A percentile compares a stretch with the other conserved stretches of the same genome.
phyloP scores from a whole-genome alignment of 2,797 vertebrate species.

The Phoeniculus purpureus region DNA sequence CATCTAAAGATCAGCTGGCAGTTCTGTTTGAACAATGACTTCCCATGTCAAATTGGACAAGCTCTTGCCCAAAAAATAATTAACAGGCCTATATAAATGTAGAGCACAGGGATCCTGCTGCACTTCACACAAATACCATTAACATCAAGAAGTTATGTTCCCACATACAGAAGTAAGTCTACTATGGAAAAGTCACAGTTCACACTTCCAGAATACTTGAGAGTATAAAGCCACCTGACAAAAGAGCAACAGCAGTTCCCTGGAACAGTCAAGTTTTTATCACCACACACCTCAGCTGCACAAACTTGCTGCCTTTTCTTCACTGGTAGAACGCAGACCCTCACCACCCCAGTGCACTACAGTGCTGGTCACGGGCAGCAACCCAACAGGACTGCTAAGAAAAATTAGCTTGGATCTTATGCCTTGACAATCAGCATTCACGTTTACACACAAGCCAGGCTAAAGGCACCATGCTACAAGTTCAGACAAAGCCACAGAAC shows the following conservation, averaged over 20 bases:
- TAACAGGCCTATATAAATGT: background rate
- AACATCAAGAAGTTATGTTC: background rate
- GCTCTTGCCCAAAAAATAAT: background rate
- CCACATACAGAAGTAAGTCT: background rate
- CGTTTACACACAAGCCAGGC: background rate
- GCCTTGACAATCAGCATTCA: background rate
- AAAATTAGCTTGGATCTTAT: background rate
- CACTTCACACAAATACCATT: background rate
- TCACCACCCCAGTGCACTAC: fast-evolving
- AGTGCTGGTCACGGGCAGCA: fast-evolving
- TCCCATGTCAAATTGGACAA: background rate
- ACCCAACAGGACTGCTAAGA: background rate
- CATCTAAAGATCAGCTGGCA: background rate
- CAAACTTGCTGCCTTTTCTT: background rate
- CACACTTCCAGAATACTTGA: background rate
- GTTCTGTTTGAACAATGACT: background rate
- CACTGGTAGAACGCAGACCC: background rate
- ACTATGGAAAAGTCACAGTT: background rate
- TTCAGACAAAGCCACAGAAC: background rate
- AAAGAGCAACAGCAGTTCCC: background rate
- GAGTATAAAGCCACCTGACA: background rate
- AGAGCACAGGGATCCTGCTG: background rate
- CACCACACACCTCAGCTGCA: background rate
- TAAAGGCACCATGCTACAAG: background rate
- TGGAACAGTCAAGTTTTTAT: background rate